Percentiles rank a stretch among this genome's conserved stretches.
phyloP scores from a whole-genome alignment of 2,797 vertebrate genomes.

The Takifugu rubripes region DNA sequence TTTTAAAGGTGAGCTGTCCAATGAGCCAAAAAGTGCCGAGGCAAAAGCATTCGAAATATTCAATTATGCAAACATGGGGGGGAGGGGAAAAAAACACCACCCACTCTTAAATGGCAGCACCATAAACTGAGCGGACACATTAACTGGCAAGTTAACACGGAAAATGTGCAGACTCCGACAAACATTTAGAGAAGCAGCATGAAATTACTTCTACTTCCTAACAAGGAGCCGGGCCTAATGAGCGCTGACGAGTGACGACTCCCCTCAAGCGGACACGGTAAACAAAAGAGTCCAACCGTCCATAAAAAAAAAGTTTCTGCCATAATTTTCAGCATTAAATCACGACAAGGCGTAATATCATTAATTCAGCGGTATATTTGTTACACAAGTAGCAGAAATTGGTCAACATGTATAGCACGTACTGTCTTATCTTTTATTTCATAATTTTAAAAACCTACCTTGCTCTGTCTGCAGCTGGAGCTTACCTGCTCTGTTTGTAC shows the following conservation, averaged over 20 bases:
- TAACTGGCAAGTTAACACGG: constrained; percentile 9
- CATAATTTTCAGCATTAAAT: too few relatives aligned
- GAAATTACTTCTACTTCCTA: constrained; percentile 34
- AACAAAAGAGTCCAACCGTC: constrained; percentile 14
- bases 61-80: constrained; percentile 29
- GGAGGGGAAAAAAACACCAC: constrained; percentile 22
- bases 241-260: constrained; percentile 9
- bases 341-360: too few relatives aligned
- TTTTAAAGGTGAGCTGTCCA: neutral
- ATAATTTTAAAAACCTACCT: too few relatives aligned
- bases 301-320: neutral
- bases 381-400: too few relatives aligned
- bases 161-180: constrained; percentile 28
- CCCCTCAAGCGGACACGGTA: constrained; percentile 4
- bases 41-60: constrained; percentile 30
- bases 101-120: constrained; percentile 23
- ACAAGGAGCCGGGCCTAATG: constrained; percentile 16
- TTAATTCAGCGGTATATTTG: too few relatives aligned
- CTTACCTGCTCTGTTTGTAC: too few relatives aligned
- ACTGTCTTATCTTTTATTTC: too few relatives aligned
- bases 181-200: constrained; percentile 40
- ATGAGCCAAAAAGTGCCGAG: constrained; percentile 14
- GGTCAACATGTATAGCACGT: too few relatives aligned
- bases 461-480: too few relatives aligned
- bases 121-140: constrained; percentile 33